Evolutionary conservation across 2,888 invertebrate genomes (phyloP), one percentile per base, ranked within the genome.

Genomic region (Oegoconia quadripuncta): DNA sequence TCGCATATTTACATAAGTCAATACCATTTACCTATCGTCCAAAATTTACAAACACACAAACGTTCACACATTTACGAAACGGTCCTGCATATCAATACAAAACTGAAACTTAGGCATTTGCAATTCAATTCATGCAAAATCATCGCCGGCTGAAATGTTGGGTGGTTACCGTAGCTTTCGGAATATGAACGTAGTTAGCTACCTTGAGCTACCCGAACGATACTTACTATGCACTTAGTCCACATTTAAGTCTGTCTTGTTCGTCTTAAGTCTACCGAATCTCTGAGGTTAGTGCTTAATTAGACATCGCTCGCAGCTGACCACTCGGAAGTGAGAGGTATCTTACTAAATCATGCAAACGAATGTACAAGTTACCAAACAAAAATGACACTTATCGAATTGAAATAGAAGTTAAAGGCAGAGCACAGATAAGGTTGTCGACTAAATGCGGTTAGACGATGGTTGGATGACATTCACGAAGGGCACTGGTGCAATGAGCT

Each of bases 241-340:
- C 2, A 43, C 47, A 43, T 41, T 38, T n/a, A n/a, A n/a, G n/a
- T n/a, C n/a, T n/a, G n/a, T n/a, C n/a, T n/a, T n/a, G n/a, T n/a
- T n/a, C n/a, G n/a, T n/a, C n/a, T n/a, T n/a, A n/a, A 43, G 59
- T 55, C 74, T 62, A 72, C 60, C 59, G 52, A 65, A 59, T 57
- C 64, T 59, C 64, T 72, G 80, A 76, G 82, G 82, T 79, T 71
- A 70, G 66, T 79, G 74, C 83, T 80, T 84, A 86, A 86, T 86
- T 83, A 82, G 76, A 77, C 72, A 76, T 79, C 80, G 69, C 74
- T 71, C 60, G 73, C 72, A 74, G 76, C 75, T 81, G 82, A 81
- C 84, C 84, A 70, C 79, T 75, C 58, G 62, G 69, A 72, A 74
- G 72, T 74, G 69, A 72, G 74, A 76, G 62, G 67, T n/a, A 63